A percentile compares a stretch with the other conserved stretches of the same genome.
Evolutionary conservation across 2,113 vertebrate species (phyloP).

Genomic region (Cryptomyrus ogoouensis): DNA sequence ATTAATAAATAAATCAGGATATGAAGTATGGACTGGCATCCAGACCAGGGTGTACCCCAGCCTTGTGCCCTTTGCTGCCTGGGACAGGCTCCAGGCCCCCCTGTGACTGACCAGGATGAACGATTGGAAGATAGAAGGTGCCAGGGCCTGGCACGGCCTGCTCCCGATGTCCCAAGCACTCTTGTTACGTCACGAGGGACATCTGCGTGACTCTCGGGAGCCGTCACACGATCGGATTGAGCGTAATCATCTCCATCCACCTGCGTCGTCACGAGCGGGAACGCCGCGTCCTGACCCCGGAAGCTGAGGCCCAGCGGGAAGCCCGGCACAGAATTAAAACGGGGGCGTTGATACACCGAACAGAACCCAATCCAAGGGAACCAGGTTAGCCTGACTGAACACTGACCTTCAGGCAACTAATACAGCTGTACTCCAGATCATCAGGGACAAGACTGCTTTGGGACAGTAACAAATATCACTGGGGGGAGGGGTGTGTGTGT

Average conservation of each 20-base stretch:
- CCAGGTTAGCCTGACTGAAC: background rate
- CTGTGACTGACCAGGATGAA: background rate
- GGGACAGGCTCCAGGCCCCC: background rate
- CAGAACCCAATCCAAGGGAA: background rate
- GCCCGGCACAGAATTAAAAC: background rate
- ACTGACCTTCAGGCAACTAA: background rate
- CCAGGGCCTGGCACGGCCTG: background rate
- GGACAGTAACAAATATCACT: background rate
- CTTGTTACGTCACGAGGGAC: background rate
- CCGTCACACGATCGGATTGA: background rate
- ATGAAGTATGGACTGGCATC: background rate
- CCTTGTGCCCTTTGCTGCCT: background rate
- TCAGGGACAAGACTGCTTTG: background rate
- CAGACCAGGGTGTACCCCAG: background rate
- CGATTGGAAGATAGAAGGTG: background rate
- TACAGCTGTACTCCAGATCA: background rate
- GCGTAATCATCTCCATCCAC: background rate
- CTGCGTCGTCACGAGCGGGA: background rate
- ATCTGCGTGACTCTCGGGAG: background rate
- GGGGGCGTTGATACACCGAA: background rate
- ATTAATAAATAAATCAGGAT: background rate
- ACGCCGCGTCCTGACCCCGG: background rate
- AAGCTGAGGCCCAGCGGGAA: background rate
- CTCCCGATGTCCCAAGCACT: background rate
- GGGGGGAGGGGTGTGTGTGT: background rate